These are phyloP conservation scores for Cyclopterus lumpus DNA, from an alignment of 2,797 vertebrate genomes.

Conservation along the genomic window DNA sequence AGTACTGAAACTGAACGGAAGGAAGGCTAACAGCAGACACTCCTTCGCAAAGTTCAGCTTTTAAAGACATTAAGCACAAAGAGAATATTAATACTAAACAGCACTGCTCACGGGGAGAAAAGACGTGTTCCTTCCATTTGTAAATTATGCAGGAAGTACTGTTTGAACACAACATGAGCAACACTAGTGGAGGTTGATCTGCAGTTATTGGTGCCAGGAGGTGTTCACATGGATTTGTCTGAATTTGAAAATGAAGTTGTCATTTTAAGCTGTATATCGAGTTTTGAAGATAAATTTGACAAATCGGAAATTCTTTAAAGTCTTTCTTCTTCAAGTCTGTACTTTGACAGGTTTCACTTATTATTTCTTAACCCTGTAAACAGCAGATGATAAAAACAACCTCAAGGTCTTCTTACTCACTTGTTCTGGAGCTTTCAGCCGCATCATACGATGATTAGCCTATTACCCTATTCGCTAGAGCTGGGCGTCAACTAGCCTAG, in stretches of 20 bases:
- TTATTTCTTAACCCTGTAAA: not conserved
- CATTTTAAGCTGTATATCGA: not conserved
- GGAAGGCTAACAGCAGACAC: constrained; percentile 1
- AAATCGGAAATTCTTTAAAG: too few relatives aligned
- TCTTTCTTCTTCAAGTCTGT: too few relatives aligned
- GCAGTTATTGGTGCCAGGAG: constrained; percentile 16
- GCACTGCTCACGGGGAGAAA: not conserved
- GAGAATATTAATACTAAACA: not conserved
- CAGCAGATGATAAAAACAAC: too few relatives aligned
- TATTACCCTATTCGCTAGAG: too few relatives aligned
- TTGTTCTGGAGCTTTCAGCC: too few relatives aligned
- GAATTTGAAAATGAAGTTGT: not conserved
- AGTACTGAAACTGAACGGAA: not conserved
- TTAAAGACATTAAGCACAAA: constrained; percentile 29
- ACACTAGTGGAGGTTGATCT: not conserved
- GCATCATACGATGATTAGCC: too few relatives aligned
- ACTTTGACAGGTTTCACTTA: not conserved
- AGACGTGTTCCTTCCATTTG: not conserved
- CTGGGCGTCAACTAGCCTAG: not conserved
- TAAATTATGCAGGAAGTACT: not conserved
- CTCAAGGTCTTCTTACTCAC: too few relatives aligned
- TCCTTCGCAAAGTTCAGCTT: not conserved
- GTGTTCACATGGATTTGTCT: not conserved
- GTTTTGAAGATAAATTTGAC: not conserved
- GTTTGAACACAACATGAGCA: too few relatives aligned